phyloP scores from a whole-genome alignment of 2,888 invertebrate genomes.

The Pimpla rufipes region DNA sequence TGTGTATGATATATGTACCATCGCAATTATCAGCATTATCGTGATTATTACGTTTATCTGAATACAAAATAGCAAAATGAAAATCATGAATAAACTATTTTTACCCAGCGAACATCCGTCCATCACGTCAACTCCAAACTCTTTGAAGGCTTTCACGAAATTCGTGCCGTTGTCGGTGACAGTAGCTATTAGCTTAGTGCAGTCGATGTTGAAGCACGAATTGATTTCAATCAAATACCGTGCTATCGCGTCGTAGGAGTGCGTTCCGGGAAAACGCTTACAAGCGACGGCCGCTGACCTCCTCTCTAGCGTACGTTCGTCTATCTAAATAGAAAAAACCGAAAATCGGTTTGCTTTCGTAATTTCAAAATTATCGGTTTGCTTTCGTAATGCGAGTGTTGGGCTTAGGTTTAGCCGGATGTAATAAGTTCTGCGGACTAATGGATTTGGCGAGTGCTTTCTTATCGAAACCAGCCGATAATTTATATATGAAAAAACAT shows the following conservation, averaged over 20 bases:
- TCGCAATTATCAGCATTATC: not conserved
- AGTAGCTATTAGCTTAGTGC: constrained; percentile 38
- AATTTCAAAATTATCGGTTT: not conserved
- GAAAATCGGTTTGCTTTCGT: not conserved
- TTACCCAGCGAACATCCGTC: not conserved
- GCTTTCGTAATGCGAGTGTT: no score
- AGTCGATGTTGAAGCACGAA: constrained; percentile 16
- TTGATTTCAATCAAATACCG: constrained; percentile 30
- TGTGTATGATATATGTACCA: not conserved
- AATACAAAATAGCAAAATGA: no score
- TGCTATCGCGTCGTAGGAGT: constrained; percentile 45
- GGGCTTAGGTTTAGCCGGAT: no score
- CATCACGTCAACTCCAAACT: constrained; percentile 29
- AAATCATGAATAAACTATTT: no score
- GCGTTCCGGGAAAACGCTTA: constrained; percentile 47
- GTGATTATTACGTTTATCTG: no score
- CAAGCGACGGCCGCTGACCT: constrained; percentile 59
- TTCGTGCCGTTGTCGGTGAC: constrained; percentile 60
- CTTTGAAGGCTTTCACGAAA: constrained; percentile 55
- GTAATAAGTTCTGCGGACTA: no score
- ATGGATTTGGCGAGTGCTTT: no score
- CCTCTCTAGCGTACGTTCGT: constrained; percentile 38
- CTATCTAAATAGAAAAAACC: constrained; percentile 29
- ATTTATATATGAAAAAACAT: no score
- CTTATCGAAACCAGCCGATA: no score